Evolutionary conservation across 2,113 vertebrate genomes (phyloP), one percentile per base, ranked within the genome.

Genomic region (Corvus cornix): DNA sequence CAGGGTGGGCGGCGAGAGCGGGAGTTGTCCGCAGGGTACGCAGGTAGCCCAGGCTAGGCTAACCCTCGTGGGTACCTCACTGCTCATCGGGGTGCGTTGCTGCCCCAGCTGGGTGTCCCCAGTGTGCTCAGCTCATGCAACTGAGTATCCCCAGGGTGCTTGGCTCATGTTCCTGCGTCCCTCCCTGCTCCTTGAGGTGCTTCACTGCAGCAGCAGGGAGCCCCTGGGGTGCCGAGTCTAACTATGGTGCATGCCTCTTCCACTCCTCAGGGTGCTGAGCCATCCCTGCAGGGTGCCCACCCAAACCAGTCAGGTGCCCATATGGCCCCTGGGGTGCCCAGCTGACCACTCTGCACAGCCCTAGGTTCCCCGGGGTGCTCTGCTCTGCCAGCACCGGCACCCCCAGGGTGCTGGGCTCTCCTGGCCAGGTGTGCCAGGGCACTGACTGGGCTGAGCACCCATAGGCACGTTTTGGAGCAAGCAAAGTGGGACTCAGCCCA

Each of bases 391-490:
- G 37, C 31, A 43, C 5, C 0, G 0, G 48, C 43, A 16, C 5
- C 7, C 5, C 13, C 17, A 33, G 35, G 30, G 13, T 2, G 3
- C 63, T n/a, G 20, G 8, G 41, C 9, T 39, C 7, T 48, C 37
- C 18, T 14, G 30, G 28, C 13, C 3, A 0, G 7, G 13, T 31
- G 13, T 13, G 35, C n/a, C 16, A 5, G 37, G 62, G 43, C 4
- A 13, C 35, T 55, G 7, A 1, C 16, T 2, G 4, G 23, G 27
- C 56, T 30, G 28, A 31, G 49, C 33, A n/a, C 33, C 20, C 43
- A 4, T 0, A 1, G n/a, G 22, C 9, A 2, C 2, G 0, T 15
- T 89, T 53, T 2, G 4, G 18, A 46, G 7, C 21, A 27, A 22
- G 15, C 1, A 0, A 19, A 35, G 13, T 1, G 19, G 37, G 23